These are phyloP conservation scores for Nephrotoma appendiculata DNA, from an alignment of 2,888 invertebrate species.

Conservation along the genomic window DNA sequence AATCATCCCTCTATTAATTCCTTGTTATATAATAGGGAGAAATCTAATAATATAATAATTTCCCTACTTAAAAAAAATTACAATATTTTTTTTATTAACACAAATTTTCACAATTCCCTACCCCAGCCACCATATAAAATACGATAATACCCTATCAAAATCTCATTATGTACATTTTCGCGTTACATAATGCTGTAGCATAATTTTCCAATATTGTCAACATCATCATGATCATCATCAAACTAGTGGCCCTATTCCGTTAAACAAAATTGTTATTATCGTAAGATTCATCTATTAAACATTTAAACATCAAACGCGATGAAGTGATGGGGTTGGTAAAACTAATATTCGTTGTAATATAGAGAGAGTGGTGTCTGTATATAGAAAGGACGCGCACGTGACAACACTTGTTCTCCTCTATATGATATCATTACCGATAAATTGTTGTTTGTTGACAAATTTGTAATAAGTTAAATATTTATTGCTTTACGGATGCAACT, in stretches of 20 bases:
- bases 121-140: neutral
- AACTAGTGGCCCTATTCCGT: neutral
- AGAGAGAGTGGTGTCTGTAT: neutral
- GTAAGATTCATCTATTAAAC: neutral
- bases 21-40: neutral
- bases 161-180: neutral
- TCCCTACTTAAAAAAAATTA: neutral
- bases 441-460: neutral
- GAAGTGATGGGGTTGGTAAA: neutral
- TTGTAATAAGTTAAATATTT: neutral
- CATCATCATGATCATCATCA: neutral
- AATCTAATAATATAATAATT: neutral
- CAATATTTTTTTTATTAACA: neutral
- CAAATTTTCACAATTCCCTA: neutral
- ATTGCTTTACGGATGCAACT: neutral
- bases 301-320: neutral
- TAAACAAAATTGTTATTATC: neutral
- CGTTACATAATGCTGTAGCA: neutral
- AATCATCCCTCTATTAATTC: neutral
- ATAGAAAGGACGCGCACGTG: neutral
- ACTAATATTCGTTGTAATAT: neutral
- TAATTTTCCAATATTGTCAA: neutral
- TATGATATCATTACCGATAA: neutral
- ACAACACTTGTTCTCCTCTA: neutral
- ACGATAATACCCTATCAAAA: neutral